Percentiles rank a stretch among this genome's conserved stretches.
These are phyloP conservation scores for Phrynosoma blainvillii DNA, from an alignment of 2,113 vertebrate genomes.

Conservation along the genomic window DNA sequence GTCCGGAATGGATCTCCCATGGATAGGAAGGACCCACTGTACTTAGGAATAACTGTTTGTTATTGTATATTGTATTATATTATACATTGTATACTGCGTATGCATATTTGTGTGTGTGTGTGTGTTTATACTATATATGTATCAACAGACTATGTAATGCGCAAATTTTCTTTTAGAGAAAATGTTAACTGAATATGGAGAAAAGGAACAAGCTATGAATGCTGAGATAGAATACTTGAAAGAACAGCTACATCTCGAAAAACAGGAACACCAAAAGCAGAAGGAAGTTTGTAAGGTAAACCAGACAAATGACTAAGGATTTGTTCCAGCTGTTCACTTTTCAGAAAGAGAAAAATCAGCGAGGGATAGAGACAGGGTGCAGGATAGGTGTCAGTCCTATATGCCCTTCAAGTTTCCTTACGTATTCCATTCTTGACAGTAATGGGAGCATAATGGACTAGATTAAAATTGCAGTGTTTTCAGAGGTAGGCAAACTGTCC, in stretches of 20 bases:
- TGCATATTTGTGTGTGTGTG: background rate
- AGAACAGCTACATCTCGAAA: conserved; percentile 69
- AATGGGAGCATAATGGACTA: background rate
- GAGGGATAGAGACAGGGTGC: background rate
- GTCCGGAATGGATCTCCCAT: too few relatives aligned
- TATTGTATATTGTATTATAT: too few relatives aligned
- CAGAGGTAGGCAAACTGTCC: too few relatives aligned
- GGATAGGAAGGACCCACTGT: too few relatives aligned
- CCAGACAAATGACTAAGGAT: background rate
- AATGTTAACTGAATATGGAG: conserved; percentile 65
- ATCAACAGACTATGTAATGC: background rate
- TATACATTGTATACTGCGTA: too few relatives aligned
- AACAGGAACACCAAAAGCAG: conserved; percentile 71
- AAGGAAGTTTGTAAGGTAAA: conserved; percentile 47
- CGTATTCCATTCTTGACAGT: background rate
- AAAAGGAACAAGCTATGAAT: conserved; percentile 74
- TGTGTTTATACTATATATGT: background rate
- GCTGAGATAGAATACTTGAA: conserved; percentile 78
- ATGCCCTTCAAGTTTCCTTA: background rate
- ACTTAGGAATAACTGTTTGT: too few relatives aligned
- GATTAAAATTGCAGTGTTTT: background rate
- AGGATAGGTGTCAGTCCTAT: background rate
- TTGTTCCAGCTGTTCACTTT: background rate
- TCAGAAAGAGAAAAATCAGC: background rate
- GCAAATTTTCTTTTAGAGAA: conserved; percentile 58